These are phyloP conservation scores for Leptinotarsa juncta DNA, from an alignment of 2,888 invertebrate genomes.

Conservation along the genomic window DNA sequence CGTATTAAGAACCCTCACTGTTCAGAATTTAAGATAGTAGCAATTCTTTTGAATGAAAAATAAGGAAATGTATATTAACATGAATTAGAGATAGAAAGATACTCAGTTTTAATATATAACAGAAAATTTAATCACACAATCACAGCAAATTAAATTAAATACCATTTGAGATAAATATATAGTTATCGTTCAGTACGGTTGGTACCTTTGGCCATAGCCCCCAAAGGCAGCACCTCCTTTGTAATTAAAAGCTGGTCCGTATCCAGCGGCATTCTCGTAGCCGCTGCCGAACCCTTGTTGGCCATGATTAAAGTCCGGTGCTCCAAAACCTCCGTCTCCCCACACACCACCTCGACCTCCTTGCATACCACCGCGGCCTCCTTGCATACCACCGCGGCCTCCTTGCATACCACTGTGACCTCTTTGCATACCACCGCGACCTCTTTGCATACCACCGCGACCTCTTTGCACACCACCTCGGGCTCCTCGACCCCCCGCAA, in stretches of 20 bases:
- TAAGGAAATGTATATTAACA: no score
- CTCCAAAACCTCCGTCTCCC: background rate
- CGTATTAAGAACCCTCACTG: no score
- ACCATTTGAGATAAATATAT: no score
- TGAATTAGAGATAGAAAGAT: no score
- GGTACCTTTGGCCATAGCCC: constrained; percentile 85
- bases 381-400: no score
- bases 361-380: background rate
- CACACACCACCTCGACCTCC: constrained; percentile 45
- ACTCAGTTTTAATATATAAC: no score
- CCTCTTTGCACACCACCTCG: constrained; percentile 64
- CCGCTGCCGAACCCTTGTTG: constrained; percentile 69
- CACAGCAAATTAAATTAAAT: background rate
- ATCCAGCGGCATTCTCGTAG: constrained; percentile 59
- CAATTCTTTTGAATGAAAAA: no score
- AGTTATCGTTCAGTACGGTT: constrained; percentile 72
- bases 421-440: background rate
- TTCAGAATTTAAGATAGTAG: no score
- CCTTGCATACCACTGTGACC: constrained; percentile 44
- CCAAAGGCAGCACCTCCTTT: constrained; percentile 63
- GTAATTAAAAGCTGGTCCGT: constrained; percentile 60
- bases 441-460: background rate
- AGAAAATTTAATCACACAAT: no score
- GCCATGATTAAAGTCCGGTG: background rate
- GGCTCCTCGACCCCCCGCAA: background rate